Evolutionary conservation across 2,888 invertebrate genomes (phyloP), one percentile per base, ranked within the genome.

Genomic region (Sceliomorpha sp.): DNA sequence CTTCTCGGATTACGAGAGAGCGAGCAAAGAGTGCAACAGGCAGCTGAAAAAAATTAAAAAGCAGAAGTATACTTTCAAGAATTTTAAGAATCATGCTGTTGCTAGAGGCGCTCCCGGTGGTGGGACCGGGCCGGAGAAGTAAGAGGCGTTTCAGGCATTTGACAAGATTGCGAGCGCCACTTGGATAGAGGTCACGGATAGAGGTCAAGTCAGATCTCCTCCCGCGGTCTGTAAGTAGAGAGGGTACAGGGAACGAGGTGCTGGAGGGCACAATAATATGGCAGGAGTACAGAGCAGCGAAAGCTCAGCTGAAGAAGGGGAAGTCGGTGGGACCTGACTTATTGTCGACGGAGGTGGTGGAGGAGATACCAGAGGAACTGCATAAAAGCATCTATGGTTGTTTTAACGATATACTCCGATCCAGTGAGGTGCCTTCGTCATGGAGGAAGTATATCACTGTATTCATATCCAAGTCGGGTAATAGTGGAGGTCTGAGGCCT

Each of bases 401-500:
- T 20, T 63, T 48, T 17, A 40, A 48, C 4, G 1, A 8, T 0
- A 34, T 55, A 13, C 9, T 53, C 1, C 7, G 5, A 7, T 12
- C 10, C 1, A 12, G 2, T 8, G 8, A n/a, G 1, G 15, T 51
- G 1, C 51, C 60, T 1, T 0, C 2, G 13, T 9, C 24, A 0
- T 60, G 60, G 44, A 5, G 0, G 0, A n/a, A 10, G 1, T 60
- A 37, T 24, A 24, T 31, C 5, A 62, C 53, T 0, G 26, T 62
- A 3, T 62, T 62, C 15, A 47, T 62, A 1, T 47, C 62, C 1
- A 62, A 62, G 12, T 1, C 47, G 1, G 50, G 27, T 20, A n/a
- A 10, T 4, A 26, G 14, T n/a, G n/a, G n/a, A 5, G n/a, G 20
- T 6, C 17, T 15, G 4, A 45, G 47, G 17, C 62, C 53, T 1